Conservation (phyloP, 1,140 invertebrate genomes). For the Neodiprion virginianus region DNA sequence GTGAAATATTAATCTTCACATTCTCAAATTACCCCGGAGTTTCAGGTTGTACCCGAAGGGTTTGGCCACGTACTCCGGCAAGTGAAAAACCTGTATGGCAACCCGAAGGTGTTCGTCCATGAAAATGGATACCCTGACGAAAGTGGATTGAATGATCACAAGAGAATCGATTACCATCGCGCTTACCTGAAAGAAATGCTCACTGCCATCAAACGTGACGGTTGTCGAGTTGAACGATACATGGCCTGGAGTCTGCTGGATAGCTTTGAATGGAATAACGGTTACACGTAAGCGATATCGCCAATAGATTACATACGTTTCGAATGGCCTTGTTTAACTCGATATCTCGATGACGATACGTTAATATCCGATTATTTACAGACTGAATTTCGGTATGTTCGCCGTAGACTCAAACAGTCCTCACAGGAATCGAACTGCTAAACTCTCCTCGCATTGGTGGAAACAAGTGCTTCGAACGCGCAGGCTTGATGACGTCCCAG, state of each 20-base stretch:
- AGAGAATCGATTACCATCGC: constrained; percentile 60
- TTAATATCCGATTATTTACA: too few species aligned
- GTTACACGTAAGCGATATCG: too few species aligned
- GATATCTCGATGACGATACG: too few species aligned
- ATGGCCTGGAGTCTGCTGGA: constrained; percentile 35
- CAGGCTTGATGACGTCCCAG: too few species aligned
- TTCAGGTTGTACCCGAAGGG: constrained; percentile 61
- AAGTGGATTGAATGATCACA: constrained; percentile 57
- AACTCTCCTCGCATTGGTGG: too few species aligned
- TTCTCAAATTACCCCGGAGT: constrained; percentile 43
- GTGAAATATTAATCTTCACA: neutral
- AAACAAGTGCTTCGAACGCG: too few species aligned
- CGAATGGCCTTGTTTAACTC: too few species aligned
- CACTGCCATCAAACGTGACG: constrained; percentile 60
- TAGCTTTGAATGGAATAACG: too few species aligned
- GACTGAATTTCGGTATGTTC: too few species aligned
- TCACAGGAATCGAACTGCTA: too few species aligned
- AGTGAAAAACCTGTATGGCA: constrained; percentile 64
- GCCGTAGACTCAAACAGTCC: too few species aligned
- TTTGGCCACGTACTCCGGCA: constrained; percentile 63
- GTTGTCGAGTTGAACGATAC: constrained; percentile 60
- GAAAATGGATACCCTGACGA: constrained; percentile 68
- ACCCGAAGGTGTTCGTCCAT: constrained; percentile 64
- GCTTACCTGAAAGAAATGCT: constrained; percentile 61
- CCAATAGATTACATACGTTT: too few species aligned